Evolutionary conservation across 37 sponge, comb jelly and placozoan genomes (phyloP), one percentile per base, ranked within the genome.

Genomic region (Sycon ciliatum): DNA sequence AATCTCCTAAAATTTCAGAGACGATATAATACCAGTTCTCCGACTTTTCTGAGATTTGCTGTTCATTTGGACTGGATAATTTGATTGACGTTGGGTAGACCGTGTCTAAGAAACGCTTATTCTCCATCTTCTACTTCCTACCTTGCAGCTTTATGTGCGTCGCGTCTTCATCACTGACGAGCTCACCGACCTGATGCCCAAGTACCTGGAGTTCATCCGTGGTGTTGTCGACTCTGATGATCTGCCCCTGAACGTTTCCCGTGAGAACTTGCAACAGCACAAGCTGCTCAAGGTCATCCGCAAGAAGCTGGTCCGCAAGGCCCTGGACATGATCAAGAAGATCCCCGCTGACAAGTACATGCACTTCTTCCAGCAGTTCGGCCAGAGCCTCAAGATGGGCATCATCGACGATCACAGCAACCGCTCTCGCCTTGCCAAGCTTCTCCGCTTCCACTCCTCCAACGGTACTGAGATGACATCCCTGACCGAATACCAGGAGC

Each of bases 241-340:
- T 74, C 82, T 97, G 20, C 99, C 99, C 6, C 79, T 97, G 63
- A 97, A 97, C 68, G 99, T 97, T 31, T 92, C 93, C 16, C 84
- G 99, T 1, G 99, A 97, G 57, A 89, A 84, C 46, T 83, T 97
- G 35, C 99, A 97, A 67, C 99, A 97, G 62, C 84, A 92, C 87
- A 97, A 97, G 60, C 90, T 97, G 2, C 76, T 97, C 68, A 86
- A 86, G 79, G 90, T 97, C 36, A 92, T 97, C 72, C 88, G 86
- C 85, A 97, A 92, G 90, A 97, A 97, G 68, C 74, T 97, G 65
- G 93, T 97, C n/a, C 74, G 99, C 32, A 97, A 97, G 63, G 90
- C 93, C 16, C 83, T 97, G 64, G 99, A 97, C 76, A 97, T 97
- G 99, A 52, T 92, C 56, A 97, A 92, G 85, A 97, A 97, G 73